Evolutionary conservation across 1,140 invertebrate species (phyloP), one percentile per base, ranked within the genome.

Genomic region (Sesamia nonagrioides): DNA sequence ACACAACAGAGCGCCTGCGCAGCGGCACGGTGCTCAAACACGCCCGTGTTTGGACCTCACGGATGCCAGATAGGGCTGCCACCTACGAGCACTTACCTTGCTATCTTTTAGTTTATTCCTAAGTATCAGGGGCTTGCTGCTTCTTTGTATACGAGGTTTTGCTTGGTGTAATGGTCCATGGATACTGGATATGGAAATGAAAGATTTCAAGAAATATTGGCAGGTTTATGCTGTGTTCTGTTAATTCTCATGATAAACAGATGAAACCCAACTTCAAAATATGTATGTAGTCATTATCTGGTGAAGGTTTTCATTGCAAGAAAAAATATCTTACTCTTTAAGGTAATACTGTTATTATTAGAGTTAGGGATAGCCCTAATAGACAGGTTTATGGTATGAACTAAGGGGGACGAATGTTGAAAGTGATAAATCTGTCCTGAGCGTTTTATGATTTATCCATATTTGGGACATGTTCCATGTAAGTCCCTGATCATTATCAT

Each of bases 21-120:
- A 68, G 68, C 71, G 33, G 63, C 42, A 48, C 63, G 63, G 63
- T 80, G 79, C 66, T 71, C 66, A 76, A 76, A 77, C 74, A 80
- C 56, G 52, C 40, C 61, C 45, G 60, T 74, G 45, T 74, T 79
- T 40, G 66, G 79, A 80, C 72, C 78, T 73, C 74, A 77, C 74
- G 74, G 66, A 77, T 77, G 73, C 50, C 15, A 54, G n/a, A 54
- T 69, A 80, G 66, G 74, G 68, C 56, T 73, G 74, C 11, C 54
- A 63, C 45, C 17, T 76, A 33, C 18, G 6, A 15, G 40, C 37
- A 40, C 15, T 50, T 63, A 45, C 45, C 45, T 69, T 42, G 21
- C 21, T 18, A 63, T 42, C 35, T 63, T 42, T 63, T 63, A 18
- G 9, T 40, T 37, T 63, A 63, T 63, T 17, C 33, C 7, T 56